Base-by-base conservation (phyloP, 2,113 vertebrate species). In the Sisor rabdophorus region DNA sequence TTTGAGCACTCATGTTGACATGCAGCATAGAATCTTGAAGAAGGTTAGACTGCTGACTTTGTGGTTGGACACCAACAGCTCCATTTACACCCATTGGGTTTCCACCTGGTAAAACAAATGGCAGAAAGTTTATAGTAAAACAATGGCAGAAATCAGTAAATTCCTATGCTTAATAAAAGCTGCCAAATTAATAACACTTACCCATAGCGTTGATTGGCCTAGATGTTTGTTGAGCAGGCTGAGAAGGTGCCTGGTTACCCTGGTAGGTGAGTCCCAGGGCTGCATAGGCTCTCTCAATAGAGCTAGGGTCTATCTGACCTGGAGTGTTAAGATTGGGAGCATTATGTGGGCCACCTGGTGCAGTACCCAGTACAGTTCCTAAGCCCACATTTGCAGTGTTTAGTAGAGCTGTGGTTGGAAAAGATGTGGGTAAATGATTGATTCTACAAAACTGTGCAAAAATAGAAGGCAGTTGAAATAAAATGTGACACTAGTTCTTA, bases 251-350 rank as follows among this genome's bases (percentile, higher is more conserved):
- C 91, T 98, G 97, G 89, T 94, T 98, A 48, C 95, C 95, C 90
- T 98, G 96, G 87, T 98, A 99, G 67, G 97, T 94, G 63, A 99
- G 93, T 76, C 96, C 97, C 13, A 99, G 92, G 13, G 97, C 97
- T 69, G 96, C 96, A 0, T 98, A 99, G 47, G 96, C 97, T 87
- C 97, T 89, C 83, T 99, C 96, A 70, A 99, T 98, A 40, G 96
- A 99, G 88, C 97, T 99, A 81, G 96, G 97, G 84, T 99, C 97
- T 81, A 99, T 98, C 89, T 97, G 95, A 87, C 93, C 95, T 20
- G 95, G 91, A 44, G 94, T 93, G 89, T 94, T 98, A 75, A 99
- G 90, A 87, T 86, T 95, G 56, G 96, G 91, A 0, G 95, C 73
- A 76, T 92, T 92, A 77, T 93, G 93, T 32, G 95, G 94, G 55